phyloP scores from a whole-genome alignment of 1,140 invertebrate species.

The Penaeus chinensis region DNA sequence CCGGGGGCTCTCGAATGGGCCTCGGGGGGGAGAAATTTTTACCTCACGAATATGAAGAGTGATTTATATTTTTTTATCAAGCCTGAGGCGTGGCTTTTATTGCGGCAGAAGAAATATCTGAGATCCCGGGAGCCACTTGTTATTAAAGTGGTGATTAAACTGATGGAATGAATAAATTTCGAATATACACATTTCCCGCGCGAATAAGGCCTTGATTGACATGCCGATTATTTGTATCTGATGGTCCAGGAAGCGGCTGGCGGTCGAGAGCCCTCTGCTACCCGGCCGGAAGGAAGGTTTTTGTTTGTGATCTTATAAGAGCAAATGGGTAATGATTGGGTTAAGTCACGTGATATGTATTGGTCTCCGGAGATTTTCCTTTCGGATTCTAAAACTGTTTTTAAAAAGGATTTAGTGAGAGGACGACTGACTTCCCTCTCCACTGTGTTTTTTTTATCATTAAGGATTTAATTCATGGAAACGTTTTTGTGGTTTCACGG shows the following conservation, averaged over 20 bases:
- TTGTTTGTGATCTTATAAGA: too few species aligned
- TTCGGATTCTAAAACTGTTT: too few species aligned
- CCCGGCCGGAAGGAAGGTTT: too few species aligned
- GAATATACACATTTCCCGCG: constrained; percentile 25
- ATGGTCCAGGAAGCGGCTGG: background rate
- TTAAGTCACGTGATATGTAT: too few species aligned
- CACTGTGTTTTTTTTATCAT: too few species aligned
- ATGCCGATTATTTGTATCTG: constrained; percentile 16
- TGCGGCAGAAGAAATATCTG: constrained; percentile 39
- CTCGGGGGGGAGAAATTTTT: background rate
- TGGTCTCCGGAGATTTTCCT: too few species aligned
- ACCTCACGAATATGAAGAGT: constrained; percentile 34
- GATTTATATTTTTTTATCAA: constrained; percentile 44
- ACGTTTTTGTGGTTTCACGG: too few species aligned
- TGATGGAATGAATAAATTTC: constrained; percentile 45
- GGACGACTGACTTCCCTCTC: too few species aligned
- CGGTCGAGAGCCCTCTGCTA: background rate
- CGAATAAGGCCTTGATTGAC: constrained; percentile 38
- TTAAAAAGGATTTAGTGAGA: too few species aligned
- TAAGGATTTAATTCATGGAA: too few species aligned
- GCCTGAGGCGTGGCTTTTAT: constrained; percentile 33
- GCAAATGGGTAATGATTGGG: too few species aligned
- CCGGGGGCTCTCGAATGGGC: constrained; percentile 29
- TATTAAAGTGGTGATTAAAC: constrained; percentile 32
- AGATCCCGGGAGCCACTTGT: constrained; percentile 45